Conservation (phyloP, 2,888 invertebrate genomes). For the Iselma pallidipennis region DNA sequence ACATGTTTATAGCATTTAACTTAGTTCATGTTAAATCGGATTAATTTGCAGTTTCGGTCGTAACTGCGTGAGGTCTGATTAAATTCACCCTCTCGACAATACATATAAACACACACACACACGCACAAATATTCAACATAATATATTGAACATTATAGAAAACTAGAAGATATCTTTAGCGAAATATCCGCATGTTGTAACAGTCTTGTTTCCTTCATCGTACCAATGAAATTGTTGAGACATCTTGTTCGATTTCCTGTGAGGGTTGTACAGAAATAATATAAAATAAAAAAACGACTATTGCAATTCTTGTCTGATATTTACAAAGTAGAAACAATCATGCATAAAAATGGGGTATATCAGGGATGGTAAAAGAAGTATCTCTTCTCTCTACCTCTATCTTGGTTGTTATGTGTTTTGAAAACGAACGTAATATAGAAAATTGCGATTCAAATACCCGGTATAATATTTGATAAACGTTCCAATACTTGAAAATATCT, state of each 20-base stretch:
- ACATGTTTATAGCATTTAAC: slow-evolving; percentile 54
- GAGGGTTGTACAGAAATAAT: not conserved
- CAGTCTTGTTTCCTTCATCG: too few species aligned
- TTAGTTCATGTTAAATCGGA: slow-evolving; percentile 43
- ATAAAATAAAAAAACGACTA: slow-evolving; percentile 7
- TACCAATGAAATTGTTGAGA: not conserved
- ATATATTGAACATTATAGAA: too few species aligned
- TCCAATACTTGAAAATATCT: slow-evolving; percentile 39
- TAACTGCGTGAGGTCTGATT: slow-evolving; percentile 9
- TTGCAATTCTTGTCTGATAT: slow-evolving; percentile 3
- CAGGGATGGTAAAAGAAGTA: too few species aligned
- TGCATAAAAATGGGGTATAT: slow-evolving; percentile 17
- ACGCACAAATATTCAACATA: not conserved
- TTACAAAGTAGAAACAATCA: slow-evolving; percentile 17
- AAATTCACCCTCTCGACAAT: not conserved
- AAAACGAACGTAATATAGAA: slow-evolving; percentile 8
- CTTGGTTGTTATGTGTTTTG: too few species aligned
- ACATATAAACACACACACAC: too few species aligned
- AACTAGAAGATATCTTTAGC: too few species aligned
- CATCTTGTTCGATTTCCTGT: not conserved
- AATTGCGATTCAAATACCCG: slow-evolving; percentile 22
- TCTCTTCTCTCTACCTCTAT: not conserved
- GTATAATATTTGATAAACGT: slow-evolving; percentile 30
- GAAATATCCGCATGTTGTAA: too few species aligned
- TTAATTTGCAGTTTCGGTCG: slow-evolving; percentile 37